phyloP scores from a whole-genome alignment of 1,140 invertebrate species.

The Planococcus citri region DNA sequence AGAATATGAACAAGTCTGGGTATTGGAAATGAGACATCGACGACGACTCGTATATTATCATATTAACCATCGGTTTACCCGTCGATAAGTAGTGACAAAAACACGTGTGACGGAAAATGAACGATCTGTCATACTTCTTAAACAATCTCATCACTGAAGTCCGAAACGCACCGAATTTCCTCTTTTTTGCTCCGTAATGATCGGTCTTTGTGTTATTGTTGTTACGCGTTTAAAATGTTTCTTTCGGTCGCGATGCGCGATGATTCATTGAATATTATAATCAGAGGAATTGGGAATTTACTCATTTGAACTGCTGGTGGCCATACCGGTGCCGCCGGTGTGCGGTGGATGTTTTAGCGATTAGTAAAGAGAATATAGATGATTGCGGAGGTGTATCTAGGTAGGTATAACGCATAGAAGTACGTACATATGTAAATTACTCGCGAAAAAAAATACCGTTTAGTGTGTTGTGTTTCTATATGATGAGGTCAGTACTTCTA shows the following conservation, averaged over 20 bases:
- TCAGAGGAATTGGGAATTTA: neutral
- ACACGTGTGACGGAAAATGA: neutral
- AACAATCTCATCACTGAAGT: neutral
- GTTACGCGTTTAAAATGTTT: neutral
- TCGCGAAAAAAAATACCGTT: neutral
- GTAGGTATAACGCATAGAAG: too few species aligned
- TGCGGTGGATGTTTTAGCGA: neutral
- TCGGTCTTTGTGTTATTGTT: neutral
- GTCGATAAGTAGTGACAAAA: neutral
- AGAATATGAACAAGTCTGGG: too few species aligned
- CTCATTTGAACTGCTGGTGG: too few species aligned
- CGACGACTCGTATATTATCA: too few species aligned
- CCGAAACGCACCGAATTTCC: neutral
- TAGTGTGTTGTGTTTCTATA: neutral
- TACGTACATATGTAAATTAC: conserved; percentile 2
- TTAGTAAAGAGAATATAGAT: neutral
- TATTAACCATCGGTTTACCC: too few species aligned
- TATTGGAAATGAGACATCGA: too few species aligned
- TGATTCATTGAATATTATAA: conserved; percentile 4
- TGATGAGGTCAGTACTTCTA: neutral
- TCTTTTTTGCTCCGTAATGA: neutral
- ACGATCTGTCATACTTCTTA: neutral
- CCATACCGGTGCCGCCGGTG: too few species aligned
- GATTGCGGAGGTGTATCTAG: neutral
- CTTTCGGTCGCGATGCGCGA: too few species aligned